Evolutionary conservation across 2,113 vertebrate genomes (phyloP).

Genomic region (Dipodomys spectabilis): DNA sequence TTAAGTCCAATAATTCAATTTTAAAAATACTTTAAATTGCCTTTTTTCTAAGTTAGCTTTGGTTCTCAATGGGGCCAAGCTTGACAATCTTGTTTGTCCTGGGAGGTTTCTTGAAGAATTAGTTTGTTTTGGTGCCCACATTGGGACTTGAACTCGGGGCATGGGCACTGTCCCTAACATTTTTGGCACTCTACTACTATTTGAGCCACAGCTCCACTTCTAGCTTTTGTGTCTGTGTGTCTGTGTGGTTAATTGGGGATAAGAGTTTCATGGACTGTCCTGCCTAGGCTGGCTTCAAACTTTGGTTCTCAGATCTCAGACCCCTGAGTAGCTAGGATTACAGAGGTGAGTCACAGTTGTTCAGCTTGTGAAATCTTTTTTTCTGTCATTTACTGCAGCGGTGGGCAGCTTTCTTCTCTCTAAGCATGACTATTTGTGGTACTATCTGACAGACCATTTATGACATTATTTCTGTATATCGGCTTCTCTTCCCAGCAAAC

Average conservation of each 20-base stretch:
- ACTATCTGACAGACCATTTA: neutral
- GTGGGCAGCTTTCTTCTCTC: neutral
- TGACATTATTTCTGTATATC: slow-evolving; percentile 19
- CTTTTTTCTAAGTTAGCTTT: neutral
- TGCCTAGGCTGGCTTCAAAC: too few relatives aligned
- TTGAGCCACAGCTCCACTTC: too few relatives aligned
- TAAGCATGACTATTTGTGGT: neutral
- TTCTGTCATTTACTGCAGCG: neutral
- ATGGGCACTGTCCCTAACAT: too few relatives aligned
- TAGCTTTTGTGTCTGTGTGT: too few relatives aligned
- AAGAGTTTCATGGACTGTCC: too few relatives aligned
- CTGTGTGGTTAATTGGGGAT: too few relatives aligned
- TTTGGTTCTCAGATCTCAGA: too few relatives aligned
- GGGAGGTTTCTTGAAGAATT: neutral
- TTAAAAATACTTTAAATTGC: slow-evolving; percentile 39
- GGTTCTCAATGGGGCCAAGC: neutral
- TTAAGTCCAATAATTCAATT: neutral
- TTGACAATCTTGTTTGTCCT: neutral
- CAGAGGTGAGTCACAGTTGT: too few relatives aligned
- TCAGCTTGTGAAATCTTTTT: neutral
- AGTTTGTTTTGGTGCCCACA: too few relatives aligned
- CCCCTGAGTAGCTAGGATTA: too few relatives aligned
- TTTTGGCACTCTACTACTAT: too few relatives aligned
- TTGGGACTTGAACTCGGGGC: too few relatives aligned
- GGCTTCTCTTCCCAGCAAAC: neutral